phyloP scores from a whole-genome alignment of 2,113 vertebrate genomes.

The Chaenocephalus aceratus region DNA sequence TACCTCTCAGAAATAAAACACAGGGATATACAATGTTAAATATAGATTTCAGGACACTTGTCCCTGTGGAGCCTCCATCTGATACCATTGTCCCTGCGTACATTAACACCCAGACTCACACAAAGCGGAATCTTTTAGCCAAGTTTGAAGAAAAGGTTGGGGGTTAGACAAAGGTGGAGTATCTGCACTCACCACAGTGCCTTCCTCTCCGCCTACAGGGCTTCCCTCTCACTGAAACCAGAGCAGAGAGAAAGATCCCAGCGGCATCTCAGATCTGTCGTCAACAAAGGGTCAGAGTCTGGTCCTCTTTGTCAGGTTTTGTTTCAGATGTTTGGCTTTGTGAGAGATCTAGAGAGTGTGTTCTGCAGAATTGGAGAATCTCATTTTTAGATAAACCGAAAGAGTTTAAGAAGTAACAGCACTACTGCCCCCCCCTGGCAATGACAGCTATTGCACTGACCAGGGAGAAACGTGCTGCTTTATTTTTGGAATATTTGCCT shows the following conservation, averaged over 20 bases:
- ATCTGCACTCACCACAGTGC: slow-evolving; percentile 26
- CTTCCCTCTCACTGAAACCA: slow-evolving; percentile 46
- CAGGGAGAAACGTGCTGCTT: not conserved
- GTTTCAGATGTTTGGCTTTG: slow-evolving; percentile 58
- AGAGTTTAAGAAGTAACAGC: slow-evolving; percentile 9
- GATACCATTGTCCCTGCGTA: slow-evolving; percentile 61
- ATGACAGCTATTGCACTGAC: not conserved
- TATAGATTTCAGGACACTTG: slow-evolving; percentile 54
- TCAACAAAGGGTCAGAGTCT: slow-evolving; percentile 42
- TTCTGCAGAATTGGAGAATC: not conserved
- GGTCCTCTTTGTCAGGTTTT: slow-evolving; percentile 43
- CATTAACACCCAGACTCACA: slow-evolving; percentile 41
- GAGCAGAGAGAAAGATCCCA: slow-evolving; percentile 46
- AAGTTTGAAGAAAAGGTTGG: slow-evolving; percentile 33
- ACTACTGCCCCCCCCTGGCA: slow-evolving; percentile 73
- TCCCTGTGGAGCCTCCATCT: slow-evolving; percentile 50
- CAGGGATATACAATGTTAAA: slow-evolving; percentile 50
- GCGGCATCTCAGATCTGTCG: slow-evolving; percentile 41
- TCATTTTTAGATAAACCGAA: not conserved
- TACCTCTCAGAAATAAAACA: slow-evolving; percentile 47
- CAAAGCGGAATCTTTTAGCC: slow-evolving; percentile 45
- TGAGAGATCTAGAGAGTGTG: slow-evolving; percentile 22
- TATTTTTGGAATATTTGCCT: not conserved
- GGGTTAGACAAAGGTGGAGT: slow-evolving; percentile 51
- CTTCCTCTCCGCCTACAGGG: slow-evolving; percentile 58